These are phyloP conservation scores for Morus bassanus DNA, from an alignment of 2,797 vertebrate genomes.

Conservation along the genomic window DNA sequence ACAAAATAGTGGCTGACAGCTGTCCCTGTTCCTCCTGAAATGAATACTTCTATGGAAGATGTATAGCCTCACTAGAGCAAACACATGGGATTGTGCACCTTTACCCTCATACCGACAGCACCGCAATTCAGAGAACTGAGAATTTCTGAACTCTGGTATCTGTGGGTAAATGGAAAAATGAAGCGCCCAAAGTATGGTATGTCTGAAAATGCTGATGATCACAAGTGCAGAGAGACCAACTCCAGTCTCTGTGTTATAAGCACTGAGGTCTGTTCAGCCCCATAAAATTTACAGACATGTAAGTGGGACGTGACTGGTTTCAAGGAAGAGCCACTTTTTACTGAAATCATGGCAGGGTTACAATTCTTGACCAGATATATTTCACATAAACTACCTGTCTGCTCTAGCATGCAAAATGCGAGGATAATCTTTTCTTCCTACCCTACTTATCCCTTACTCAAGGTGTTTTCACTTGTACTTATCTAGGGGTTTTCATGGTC, in stretches of 20 bases:
- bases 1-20: slow-evolving; percentile 19
- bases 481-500: background rate
- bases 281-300: background rate
- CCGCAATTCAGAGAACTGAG: background rate
- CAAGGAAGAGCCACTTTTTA: background rate
- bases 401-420: background rate
- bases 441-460: background rate
- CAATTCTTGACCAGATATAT: background rate
- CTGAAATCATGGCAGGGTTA: background rate
- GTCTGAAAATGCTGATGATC: background rate
- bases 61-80: background rate
- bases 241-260: background rate
- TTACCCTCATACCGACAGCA: background rate
- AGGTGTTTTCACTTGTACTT: background rate
- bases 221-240: background rate
- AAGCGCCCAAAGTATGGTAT: background rate
- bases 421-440: background rate
- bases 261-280: background rate
- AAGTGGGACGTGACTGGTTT: background rate
- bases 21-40: background rate
- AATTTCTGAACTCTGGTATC: background rate
- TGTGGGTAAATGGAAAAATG: background rate
- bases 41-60: background rate
- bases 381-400: background rate
- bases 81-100: background rate